Percentiles rank a stretch among this genome's conserved stretches.
These are phyloP conservation scores for Gadopsis bispinosus DNA, from an alignment of 2,797 vertebrate species.

Conservation along the genomic window DNA sequence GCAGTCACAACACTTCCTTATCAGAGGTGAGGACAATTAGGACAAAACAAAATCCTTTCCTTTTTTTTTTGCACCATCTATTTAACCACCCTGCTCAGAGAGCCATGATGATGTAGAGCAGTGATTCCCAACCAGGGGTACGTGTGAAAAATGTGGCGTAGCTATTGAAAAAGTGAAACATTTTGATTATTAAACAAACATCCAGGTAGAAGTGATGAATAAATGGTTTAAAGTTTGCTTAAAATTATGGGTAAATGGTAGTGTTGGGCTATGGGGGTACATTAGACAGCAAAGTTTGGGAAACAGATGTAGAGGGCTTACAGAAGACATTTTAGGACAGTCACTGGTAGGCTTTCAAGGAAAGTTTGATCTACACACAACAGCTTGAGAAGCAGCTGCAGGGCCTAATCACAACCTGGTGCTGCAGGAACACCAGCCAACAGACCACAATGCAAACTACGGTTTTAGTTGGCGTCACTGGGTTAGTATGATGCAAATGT, in stretches of 20 bases:
- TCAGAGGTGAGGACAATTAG: neutral
- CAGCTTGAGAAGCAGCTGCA: neutral
- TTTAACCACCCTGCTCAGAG: neutral
- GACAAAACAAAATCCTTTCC: neutral
- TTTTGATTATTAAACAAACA: no score
- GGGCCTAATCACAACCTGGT: neutral
- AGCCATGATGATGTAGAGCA: neutral
- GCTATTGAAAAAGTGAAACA: no score
- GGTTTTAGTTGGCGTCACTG: neutral
- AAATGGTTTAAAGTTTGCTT: no score
- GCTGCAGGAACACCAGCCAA: neutral
- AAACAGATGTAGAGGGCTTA: no score
- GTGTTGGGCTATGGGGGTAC: no score
- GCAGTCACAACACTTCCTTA: constrained; percentile 12
- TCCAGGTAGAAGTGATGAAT: no score
- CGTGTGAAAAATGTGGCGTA: no score
- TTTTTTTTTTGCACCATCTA: neutral
- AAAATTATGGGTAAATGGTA: no score
- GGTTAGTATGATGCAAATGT: neutral
- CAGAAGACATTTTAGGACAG: neutral
- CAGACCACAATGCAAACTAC: neutral
- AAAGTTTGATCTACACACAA: neutral
- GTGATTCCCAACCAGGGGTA: no score
- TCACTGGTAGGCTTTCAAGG: neutral
- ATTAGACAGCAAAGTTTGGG: no score